Percentiles rank a stretch among this genome's conserved stretches.
phyloP scores from a whole-genome alignment of 2,888 invertebrate species.

The Harpagoxenus sublaevis region DNA sequence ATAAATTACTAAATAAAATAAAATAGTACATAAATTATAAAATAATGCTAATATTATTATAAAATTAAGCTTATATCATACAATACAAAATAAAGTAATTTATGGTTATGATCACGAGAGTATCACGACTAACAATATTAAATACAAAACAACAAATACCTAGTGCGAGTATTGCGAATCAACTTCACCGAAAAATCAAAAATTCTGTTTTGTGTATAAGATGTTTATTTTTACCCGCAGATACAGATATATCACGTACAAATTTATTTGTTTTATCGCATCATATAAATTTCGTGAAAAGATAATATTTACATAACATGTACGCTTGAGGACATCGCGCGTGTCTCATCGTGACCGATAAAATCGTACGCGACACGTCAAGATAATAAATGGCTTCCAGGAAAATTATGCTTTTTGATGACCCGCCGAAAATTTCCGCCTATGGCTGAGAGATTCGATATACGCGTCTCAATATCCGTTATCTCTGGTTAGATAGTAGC shows the following conservation, averaged over 20 bases:
- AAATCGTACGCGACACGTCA: background rate
- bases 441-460: background rate
- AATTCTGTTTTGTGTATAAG: background rate
- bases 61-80: conserved; percentile 3
- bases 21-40: background rate
- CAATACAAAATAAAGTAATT: background rate
- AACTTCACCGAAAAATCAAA: background rate
- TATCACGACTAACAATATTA: background rate
- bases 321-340: background rate
- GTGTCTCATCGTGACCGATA: background rate
- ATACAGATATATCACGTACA: background rate
- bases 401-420: conserved; percentile 10
- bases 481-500: conserved; percentile 24
- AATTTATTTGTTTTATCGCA: conserved; percentile 14
- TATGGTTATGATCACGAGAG: background rate
- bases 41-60: background rate
- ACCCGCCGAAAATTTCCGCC: background rate
- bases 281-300: background rate
- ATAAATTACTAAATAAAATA: background rate
- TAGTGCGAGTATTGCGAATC: background rate
- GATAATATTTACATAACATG: background rate
- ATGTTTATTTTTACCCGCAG: background rate
- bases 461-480: background rate
- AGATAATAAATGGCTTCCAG: background rate
- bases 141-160: background rate